Evolutionary conservation across 92 coral and sea anemone genomes (phyloP).

Genomic region (Heteractis magnifica): DNA sequence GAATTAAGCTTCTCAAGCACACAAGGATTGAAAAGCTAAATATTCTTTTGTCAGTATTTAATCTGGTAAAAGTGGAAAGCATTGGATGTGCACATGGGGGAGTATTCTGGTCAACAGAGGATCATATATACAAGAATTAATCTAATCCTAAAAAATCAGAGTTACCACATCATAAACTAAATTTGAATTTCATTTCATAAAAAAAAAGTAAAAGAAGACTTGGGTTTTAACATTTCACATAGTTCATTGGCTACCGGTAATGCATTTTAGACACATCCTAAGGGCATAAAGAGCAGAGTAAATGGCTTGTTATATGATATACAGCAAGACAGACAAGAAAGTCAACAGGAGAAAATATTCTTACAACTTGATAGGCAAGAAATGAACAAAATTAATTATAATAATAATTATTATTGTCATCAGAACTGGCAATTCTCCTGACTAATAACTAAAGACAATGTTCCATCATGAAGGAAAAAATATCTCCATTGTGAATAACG

Average conservation of each 20-base stretch:
- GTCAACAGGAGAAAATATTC: constrained; percentile 17
- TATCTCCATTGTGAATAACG: neutral
- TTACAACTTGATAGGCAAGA: neutral
- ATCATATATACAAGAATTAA: neutral
- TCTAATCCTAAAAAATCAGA: neutral
- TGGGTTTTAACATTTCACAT: constrained; percentile 16
- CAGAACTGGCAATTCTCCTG: constrained; percentile 17
- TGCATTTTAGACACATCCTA: constrained; percentile 23
- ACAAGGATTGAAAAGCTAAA: constrained; percentile 6
- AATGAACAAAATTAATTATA: constrained; percentile 12
- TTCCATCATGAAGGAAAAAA: neutral
- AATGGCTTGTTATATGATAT: constrained; percentile 27
- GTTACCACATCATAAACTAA: neutral
- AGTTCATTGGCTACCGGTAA: constrained; percentile 25
- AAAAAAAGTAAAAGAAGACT: constrained; percentile 13
- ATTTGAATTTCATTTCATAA: neutral
- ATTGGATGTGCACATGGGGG: neutral
- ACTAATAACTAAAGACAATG: neutral
- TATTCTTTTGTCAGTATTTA: constrained; percentile 10
- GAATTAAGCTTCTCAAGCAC: constrained; percentile 16
- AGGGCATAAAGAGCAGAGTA: constrained; percentile 18
- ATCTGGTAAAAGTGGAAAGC: neutral
- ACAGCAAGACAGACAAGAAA: constrained; percentile 14
- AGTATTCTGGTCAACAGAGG: neutral
- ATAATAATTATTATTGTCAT: constrained; percentile 13